A percentile compares a stretch with the other conserved stretches of the same genome.
Conservation (phyloP, 2,797 vertebrate species). For the Sebastes steindachneri region DNA sequence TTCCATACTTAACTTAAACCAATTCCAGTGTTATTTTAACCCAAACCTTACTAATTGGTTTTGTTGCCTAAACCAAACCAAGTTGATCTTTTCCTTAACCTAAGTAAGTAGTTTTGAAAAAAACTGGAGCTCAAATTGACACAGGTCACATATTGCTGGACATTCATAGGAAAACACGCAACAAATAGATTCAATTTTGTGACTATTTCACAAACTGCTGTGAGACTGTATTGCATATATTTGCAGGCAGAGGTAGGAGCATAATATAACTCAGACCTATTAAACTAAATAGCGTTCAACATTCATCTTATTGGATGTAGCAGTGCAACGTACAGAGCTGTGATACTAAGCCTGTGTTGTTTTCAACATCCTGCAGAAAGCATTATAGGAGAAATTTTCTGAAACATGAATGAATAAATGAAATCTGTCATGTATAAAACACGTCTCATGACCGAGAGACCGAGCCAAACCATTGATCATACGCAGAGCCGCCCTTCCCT, state of each 20-base stretch:
- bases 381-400: background rate
- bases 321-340: background rate
- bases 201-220: too few species aligned
- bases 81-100: too few species aligned
- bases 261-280: background rate
- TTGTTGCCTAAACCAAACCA: too few species aligned
- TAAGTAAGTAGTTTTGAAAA: too few species aligned
- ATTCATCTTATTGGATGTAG: background rate
- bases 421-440: constrained; percentile 47
- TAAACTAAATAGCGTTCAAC: background rate
- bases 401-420: constrained; percentile 32
- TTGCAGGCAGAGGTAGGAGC: constrained; percentile 8
- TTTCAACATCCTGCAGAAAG: constrained; percentile 13
- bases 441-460: constrained; percentile 17
- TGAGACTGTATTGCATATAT: background rate
- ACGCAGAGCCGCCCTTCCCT: constrained; percentile 11
- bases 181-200: too few species aligned
- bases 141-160: accelerated
- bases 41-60: too few species aligned
- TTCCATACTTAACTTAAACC: too few species aligned
- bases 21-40: too few species aligned
- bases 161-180: too few species aligned
- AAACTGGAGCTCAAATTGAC: too few species aligned
- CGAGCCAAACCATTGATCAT: constrained; percentile 55
- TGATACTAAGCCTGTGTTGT: background rate